Percentiles rank a stretch among this genome's conserved stretches.
phyloP scores from a whole-genome alignment of 1,140 invertebrate genomes.

The Drosophila punjabiensis region DNA sequence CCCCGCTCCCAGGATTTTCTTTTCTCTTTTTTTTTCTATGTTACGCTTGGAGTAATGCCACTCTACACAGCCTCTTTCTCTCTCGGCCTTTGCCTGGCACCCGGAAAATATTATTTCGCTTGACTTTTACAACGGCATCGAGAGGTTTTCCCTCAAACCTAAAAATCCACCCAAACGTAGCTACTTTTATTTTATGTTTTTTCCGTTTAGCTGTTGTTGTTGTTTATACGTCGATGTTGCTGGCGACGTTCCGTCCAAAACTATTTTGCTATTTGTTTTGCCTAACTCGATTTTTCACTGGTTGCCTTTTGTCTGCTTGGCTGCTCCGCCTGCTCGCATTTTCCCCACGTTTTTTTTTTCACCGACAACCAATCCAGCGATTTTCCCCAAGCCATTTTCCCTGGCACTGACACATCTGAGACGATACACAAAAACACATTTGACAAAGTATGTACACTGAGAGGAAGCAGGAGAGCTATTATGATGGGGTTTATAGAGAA shows the following conservation, averaged over 20 bases:
- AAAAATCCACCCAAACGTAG: constrained; percentile 4
- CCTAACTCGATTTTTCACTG: constrained; percentile 83
- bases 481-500: no score
- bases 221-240: constrained; percentile 64
- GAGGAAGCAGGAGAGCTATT: neutral
- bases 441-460: constrained; percentile 63
- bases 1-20: neutral
- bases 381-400: constrained; percentile 30
- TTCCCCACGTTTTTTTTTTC: neutral
- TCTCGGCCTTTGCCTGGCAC: constrained; percentile 61
- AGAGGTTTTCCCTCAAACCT: constrained; percentile 17
- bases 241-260: constrained; percentile 70
- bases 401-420: constrained; percentile 76
- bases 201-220: constrained; percentile 62
- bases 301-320: constrained; percentile 78
- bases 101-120: constrained; percentile 84
- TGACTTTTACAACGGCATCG: constrained; percentile 79
- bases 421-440: constrained; percentile 77
- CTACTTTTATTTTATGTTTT: constrained; percentile 75
- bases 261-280: constrained; percentile 83
- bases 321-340: constrained; percentile 46
- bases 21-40: constrained; percentile 48
- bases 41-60: constrained; percentile 60
- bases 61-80: constrained; percentile 53
- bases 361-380: constrained; percentile 8